A percentile compares a stretch with the other conserved stretches of the same genome.
Evolutionary conservation across 2,797 vertebrate species (phyloP).

Genomic region (Leptoclinus maculatus): DNA sequence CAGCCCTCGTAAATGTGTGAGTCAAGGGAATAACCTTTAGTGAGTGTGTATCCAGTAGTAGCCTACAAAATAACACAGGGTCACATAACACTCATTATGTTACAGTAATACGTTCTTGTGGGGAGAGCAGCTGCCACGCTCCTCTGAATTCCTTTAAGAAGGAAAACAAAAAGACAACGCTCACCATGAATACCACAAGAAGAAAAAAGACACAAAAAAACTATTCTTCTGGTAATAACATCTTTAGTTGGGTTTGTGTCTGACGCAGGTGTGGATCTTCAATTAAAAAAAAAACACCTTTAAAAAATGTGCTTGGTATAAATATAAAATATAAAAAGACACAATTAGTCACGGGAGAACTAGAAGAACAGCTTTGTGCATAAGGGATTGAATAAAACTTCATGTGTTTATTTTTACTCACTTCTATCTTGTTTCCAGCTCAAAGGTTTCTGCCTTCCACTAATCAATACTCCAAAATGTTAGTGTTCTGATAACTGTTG

Average conservation of each 20-base stretch:
- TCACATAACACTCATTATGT: not conserved
- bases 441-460: slow-evolving; percentile 25
- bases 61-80: not conserved
- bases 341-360: too few relatives aligned
- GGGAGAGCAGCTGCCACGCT: slow-evolving; percentile 1
- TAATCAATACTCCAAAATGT: slow-evolving; percentile 24
- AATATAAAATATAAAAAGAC: not conserved
- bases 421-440: slow-evolving; percentile 16
- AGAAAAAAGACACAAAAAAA: not conserved
- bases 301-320: not conserved
- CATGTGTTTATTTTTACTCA: slow-evolving; percentile 18
- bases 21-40: slow-evolving; percentile 12
- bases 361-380: not conserved
- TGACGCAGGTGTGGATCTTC: not conserved
- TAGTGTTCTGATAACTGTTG: not conserved
- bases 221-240: slow-evolving; percentile 19
- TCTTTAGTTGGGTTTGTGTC: slow-evolving; percentile 1
- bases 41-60: slow-evolving; percentile 4
- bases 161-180: slow-evolving; percentile 25
- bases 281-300: not conserved
- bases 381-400: not conserved
- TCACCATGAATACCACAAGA: slow-evolving; percentile 26
- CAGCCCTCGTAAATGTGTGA: not conserved
- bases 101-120: slow-evolving; percentile 7
- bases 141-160: slow-evolving; percentile 23